phyloP scores from a whole-genome alignment of 2,888 invertebrate genomes.

The Morpho deidamia region DNA sequence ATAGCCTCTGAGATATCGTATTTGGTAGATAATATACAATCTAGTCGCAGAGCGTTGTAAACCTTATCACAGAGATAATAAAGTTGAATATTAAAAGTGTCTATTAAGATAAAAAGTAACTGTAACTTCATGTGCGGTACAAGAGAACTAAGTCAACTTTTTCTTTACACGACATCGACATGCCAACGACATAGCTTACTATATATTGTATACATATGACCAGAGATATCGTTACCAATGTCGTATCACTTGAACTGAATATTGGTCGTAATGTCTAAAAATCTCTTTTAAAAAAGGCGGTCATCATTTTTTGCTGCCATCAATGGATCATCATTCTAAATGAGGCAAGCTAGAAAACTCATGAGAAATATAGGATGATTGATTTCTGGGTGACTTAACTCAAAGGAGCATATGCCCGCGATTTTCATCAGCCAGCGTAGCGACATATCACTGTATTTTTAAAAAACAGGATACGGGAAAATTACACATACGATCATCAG shows the following conservation, averaged over 20 bases:
- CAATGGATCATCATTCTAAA: constrained; percentile 22
- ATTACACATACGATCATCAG: too few relatives aligned
- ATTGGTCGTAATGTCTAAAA: constrained; percentile 10
- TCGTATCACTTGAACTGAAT: background rate
- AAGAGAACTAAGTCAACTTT: constrained; percentile 8
- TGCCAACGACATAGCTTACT: background rate
- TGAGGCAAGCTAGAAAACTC: constrained; percentile 18
- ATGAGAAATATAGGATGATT: constrained; percentile 21
- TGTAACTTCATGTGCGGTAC: constrained; percentile 21
- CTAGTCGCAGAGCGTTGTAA: background rate
- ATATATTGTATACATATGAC: background rate
- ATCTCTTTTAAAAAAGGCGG: constrained; percentile 17
- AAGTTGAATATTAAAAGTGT: constrained; percentile 4
- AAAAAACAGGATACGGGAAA: too few relatives aligned
- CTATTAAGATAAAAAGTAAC: constrained; percentile 15
- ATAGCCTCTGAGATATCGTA: constrained; percentile 13
- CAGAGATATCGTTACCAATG: background rate
- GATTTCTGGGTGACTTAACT: constrained; percentile 18
- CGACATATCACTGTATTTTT: too few relatives aligned
- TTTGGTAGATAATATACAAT: constrained; percentile 9
- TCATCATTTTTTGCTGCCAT: constrained; percentile 24
- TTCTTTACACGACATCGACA: constrained; percentile 1
- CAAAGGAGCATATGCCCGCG: background rate
- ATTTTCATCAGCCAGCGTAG: too few relatives aligned
- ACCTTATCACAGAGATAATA: background rate